These are phyloP conservation scores for Ligdia adustata DNA, from an alignment of 2,888 invertebrate genomes.

Conservation along the genomic window DNA sequence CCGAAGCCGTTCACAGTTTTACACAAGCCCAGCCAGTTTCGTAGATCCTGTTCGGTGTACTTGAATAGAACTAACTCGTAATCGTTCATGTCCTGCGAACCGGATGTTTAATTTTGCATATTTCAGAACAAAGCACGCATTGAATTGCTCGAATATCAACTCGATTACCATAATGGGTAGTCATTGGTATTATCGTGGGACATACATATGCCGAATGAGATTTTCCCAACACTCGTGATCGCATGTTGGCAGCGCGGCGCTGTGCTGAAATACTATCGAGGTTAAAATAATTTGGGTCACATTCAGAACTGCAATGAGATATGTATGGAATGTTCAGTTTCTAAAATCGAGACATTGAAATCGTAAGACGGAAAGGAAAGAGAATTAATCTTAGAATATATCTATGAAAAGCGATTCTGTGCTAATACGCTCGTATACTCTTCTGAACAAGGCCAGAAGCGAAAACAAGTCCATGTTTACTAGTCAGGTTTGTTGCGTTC, in stretches of 20 bases:
- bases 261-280: constrained; percentile 32
- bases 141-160: constrained; percentile 13
- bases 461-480: constrained; percentile 40
- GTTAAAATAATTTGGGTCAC: constrained; percentile 32
- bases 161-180: constrained; percentile 10
- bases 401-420: constrained; percentile 38
- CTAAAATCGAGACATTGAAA: no score
- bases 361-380: no score
- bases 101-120: constrained; percentile 32
- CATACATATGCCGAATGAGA: constrained; percentile 1
- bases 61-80: constrained; percentile 25
- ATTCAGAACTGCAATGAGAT: constrained; percentile 28
- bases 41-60: constrained; percentile 40
- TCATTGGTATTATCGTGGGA: constrained; percentile 3
- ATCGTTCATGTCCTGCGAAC: constrained; percentile 19
- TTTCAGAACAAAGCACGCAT: constrained; percentile 23
- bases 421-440: constrained; percentile 19
- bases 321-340: constrained; percentile 26
- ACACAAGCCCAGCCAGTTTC: constrained; percentile 39
- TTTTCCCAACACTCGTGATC: constrained; percentile 22
- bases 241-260: constrained; percentile 22
- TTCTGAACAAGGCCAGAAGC: constrained; percentile 60
- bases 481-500: constrained; percentile 7
- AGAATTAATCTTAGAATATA: no score
- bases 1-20: constrained; percentile 41